These are phyloP conservation scores for Anagrus nilaparvatae DNA, from an alignment of 1,140 invertebrate genomes.

Conservation along the genomic window DNA sequence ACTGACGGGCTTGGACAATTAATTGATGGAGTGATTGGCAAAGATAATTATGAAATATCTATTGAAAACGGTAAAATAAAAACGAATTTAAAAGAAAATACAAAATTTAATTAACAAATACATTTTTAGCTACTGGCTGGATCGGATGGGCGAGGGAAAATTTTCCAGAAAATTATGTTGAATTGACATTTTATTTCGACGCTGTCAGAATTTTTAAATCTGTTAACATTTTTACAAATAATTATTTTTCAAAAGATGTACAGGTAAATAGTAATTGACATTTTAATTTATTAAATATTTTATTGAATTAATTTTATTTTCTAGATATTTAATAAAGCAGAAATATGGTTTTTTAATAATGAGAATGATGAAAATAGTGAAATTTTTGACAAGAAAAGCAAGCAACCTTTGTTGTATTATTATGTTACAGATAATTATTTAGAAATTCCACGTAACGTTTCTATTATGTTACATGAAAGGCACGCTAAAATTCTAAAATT, in stretches of 20 bases:
- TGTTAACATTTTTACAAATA: conserved; percentile 60
- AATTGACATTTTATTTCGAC: conserved; percentile 60
- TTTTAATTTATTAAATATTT: neutral
- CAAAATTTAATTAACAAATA: conserved; percentile 6
- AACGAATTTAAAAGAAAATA: no score
- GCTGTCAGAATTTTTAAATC: conserved; percentile 54
- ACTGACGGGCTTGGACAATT: conserved; percentile 57
- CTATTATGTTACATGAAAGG: conserved; percentile 53
- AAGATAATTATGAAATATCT: conserved; percentile 67
- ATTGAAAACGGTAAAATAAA: no score
- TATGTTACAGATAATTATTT: conserved; percentile 63
- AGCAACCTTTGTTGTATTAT: conserved; percentile 51
- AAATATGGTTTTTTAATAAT: conserved; percentile 58
- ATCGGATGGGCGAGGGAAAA: conserved; percentile 65
- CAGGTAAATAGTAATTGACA: conserved; percentile 39
- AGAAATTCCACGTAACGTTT: conserved; percentile 64
- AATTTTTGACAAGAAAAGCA: conserved; percentile 52
- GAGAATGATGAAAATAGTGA: no score
- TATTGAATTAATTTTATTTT: no score
- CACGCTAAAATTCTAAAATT: conserved; percentile 58
- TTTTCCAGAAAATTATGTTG: conserved; percentile 42
- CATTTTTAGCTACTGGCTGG: conserved; percentile 58
- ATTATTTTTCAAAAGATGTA: conserved; percentile 56
- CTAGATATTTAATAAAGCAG: conserved; percentile 59
- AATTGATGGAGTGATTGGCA: conserved; percentile 58